Base-by-base conservation (phyloP, 2,797 vertebrate species). In the Enteromius fasciolatus region DNA sequence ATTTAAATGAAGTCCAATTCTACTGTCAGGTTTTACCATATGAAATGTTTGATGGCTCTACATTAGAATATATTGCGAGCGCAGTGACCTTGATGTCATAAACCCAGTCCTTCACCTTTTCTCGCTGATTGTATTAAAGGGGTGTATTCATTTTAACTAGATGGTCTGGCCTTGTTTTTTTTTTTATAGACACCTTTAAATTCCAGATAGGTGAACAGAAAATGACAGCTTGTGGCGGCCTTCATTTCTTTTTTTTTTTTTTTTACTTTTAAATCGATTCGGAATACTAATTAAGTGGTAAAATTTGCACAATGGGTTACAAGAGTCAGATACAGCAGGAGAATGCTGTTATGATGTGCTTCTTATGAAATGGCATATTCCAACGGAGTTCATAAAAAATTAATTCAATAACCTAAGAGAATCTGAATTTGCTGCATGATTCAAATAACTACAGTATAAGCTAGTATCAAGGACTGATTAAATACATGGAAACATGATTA, bases 41-140 rank as follows among this genome's bases (percentile, higher is more conserved):
- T 59, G 28, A 36, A 83, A 81, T 76, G 48, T 82, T 77, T 75
- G 57, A 76, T 64, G 63, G 67, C 73, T 44, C 4, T 54, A 61
- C 52, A 72, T 44, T 76, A 41, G 67, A 67, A 76, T 9, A 78
- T 70, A 36, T 36, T 41, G 23, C 1, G 18, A 10, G 66, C 25
- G 46, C 57, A 57, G 31, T 59, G 83, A 83, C 85, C 82, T 87
- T 84, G 79, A 83, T 73, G 83, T 68, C 79, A 84, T 86, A 87
- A 89, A 78, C 23, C 31, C 23, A 33, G 86, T 83, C 87, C 90
- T 86, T 90, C 86, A 89, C 88, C 84, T 90, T 89, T 87, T 83
- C 81, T 72, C 69, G 83, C 80, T 85, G 83, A 89, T 87, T 81
- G 84, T 77, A 89, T 89, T 84, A 86, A 73, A 15, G 57, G 25